phyloP scores from a whole-genome alignment of 1,140 invertebrate genomes.

The Heliconius eleuchia region DNA sequence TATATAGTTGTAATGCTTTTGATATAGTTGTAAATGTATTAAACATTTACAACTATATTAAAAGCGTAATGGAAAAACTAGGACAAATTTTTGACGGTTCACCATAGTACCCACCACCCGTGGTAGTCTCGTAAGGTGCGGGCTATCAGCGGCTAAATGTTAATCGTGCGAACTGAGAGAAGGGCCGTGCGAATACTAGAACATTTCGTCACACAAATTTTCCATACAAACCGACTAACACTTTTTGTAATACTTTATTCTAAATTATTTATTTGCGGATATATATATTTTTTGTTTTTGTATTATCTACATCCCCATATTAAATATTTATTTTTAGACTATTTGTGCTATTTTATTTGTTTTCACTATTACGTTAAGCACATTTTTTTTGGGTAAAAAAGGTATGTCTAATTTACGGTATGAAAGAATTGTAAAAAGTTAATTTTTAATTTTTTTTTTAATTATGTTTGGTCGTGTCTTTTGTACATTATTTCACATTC shows the following conservation, averaged over 20 bases:
- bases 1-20: too few relatives aligned
- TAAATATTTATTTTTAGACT: neutral
- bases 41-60: neutral
- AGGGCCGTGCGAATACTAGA: conserved; percentile 67
- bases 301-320: neutral
- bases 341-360: too few relatives aligned
- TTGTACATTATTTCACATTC: neutral
- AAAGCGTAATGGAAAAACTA: neutral
- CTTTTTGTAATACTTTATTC: neutral
- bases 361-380: too few relatives aligned
- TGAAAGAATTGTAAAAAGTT: neutral
- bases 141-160: conserved; percentile 61
- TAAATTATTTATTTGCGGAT: neutral
- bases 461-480: neutral
- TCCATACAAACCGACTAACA: conserved; percentile 18
- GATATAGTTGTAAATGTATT: too few relatives aligned
- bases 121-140: conserved; percentile 34
- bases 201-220: conserved; percentile 57
- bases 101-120: neutral
- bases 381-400: too few relatives aligned
- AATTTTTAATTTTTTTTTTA: neutral
- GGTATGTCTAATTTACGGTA: too few relatives aligned
- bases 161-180: conserved; percentile 67
- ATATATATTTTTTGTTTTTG: neutral
- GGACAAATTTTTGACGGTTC: neutral